Percentiles rank a stretch among this genome's conserved stretches.
phyloP scores from a whole-genome alignment of 2,888 invertebrate genomes.

The Hypolimnas misippus region DNA sequence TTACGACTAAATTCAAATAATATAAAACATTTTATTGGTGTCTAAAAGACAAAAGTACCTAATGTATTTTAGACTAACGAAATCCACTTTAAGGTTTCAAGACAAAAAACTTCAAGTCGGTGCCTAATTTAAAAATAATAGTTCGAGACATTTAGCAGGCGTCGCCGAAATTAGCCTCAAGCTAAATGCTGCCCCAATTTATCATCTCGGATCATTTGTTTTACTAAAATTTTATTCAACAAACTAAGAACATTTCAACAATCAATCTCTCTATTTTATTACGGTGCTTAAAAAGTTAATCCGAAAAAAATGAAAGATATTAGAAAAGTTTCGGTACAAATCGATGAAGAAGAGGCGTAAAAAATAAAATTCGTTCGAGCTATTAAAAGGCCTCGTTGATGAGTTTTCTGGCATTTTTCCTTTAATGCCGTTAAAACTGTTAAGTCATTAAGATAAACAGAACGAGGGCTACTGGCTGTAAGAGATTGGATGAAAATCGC shows the following conservation, averaged over 20 bases:
- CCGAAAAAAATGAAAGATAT: slow-evolving; percentile 15
- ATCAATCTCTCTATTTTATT: slow-evolving; percentile 12
- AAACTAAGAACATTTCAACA: slow-evolving; percentile 17
- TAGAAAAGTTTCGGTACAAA: slow-evolving; percentile 15
- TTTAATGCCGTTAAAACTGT: slow-evolving; percentile 32
- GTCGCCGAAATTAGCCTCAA: not conserved
- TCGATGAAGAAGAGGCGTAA: slow-evolving; percentile 20
- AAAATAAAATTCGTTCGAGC: slow-evolving; percentile 10
- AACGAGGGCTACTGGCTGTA: slow-evolving; percentile 19
- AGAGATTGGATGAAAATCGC: slow-evolving; percentile 32
- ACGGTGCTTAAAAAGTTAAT: slow-evolving; percentile 16
- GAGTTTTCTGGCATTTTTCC: slow-evolving; percentile 29
- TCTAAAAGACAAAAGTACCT: not conserved
- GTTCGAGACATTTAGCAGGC: not conserved
- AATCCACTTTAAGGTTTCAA: not conserved
- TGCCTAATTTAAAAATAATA: not conserved
- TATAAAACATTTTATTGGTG: too few relatives aligned
- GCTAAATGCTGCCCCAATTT: not conserved
- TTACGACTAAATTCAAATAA: too few relatives aligned
- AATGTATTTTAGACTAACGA: not conserved
- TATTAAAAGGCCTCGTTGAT: slow-evolving; percentile 24
- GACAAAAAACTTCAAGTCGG: not conserved
- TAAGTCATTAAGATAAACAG: slow-evolving; percentile 41
- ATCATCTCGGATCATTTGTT: not conserved
- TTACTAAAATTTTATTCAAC: slow-evolving; percentile 3